Conservation (phyloP, 1,140 invertebrate genomes). For the Lepidurus apus region DNA sequence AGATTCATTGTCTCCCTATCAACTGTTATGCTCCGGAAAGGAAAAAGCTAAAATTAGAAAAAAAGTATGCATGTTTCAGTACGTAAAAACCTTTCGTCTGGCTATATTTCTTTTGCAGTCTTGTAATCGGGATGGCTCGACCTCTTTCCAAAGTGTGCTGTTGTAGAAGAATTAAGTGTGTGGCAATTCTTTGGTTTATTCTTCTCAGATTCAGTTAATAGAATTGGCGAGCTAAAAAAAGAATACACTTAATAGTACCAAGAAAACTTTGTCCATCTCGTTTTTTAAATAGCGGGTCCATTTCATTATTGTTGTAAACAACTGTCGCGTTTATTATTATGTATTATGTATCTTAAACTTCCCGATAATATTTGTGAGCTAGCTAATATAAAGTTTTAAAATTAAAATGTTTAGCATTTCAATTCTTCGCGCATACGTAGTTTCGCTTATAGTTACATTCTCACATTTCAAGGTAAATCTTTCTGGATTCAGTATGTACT, state of each 20-base stretch:
- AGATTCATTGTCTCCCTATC: slow-evolving; percentile 23
- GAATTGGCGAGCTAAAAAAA: slow-evolving; percentile 21
- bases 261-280: neutral
- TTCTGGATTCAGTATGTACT: too few relatives aligned
- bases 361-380: too few relatives aligned
- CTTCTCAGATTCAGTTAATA: neutral
- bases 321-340: neutral
- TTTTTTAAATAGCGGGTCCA: neutral
- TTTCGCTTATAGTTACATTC: too few relatives aligned
- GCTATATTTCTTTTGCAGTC: neutral
- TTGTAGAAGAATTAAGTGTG: neutral
- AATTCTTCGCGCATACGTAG: too few relatives aligned
- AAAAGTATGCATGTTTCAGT: slow-evolving; percentile 4
- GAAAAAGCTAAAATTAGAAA: neutral
- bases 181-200: neutral
- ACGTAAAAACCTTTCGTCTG: slow-evolving; percentile 4
- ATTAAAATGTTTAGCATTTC: neutral
- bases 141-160: neutral
- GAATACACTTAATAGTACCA: neutral
- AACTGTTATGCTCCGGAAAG: neutral
- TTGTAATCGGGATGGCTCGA: slow-evolving; percentile 13
- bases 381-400: neutral
- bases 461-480: too few relatives aligned
- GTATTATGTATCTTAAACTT: neutral
- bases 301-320: neutral